Evolutionary conservation across 2,113 vertebrate species (phyloP), one percentile per base, ranked within the genome.

Genomic region (Saccopteryx bilineata): DNA sequence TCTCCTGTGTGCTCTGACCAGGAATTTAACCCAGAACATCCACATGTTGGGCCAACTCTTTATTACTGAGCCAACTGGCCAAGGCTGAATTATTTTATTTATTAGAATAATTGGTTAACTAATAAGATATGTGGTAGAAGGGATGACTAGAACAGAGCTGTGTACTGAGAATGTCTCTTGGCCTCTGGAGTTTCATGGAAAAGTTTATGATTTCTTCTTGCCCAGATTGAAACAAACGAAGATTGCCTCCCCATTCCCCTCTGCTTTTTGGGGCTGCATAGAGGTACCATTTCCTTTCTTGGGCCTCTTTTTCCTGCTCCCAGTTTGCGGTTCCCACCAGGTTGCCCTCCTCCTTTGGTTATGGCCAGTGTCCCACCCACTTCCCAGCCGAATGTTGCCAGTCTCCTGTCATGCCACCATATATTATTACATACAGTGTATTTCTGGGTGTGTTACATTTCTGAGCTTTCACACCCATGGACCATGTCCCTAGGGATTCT

Each of bases 401-500:
- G 21, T 18, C 7, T 0, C 2, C 31, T 31, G 7, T 15, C 10
- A 0, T 2, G 54, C 31, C 3, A 24, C 76, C 1, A 0, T 1
- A 2, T 19, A 18, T 6, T n/a, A 1, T 1, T 21, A 78, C 83
- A 23, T 0, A 3, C 1, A 0, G 3, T 18, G 0, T 4, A 0
- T 65, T 48, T 69, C 69, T 13, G 46, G 46, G 31, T 4, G 12
- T 3, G 0, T 13, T 52, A 2, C 10, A 54, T 9, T 60, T 66
- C 13, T 0, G 8, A 5, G 60, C 39, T 39, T 26, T 7, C 13
- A 1, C 13, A 1, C 56, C 12, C 2, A 0, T 0, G 7, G 48
- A 2, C 2, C 2, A 31, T 5, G 9, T 24, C 66, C 11, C 24
- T 6, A 0, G 61, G 60, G 11, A 12, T 9, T 14, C 86, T 3